Evolutionary conservation across 1,140 invertebrate genomes (phyloP).

Genomic region (Diabrotica undecimpunctata): DNA sequence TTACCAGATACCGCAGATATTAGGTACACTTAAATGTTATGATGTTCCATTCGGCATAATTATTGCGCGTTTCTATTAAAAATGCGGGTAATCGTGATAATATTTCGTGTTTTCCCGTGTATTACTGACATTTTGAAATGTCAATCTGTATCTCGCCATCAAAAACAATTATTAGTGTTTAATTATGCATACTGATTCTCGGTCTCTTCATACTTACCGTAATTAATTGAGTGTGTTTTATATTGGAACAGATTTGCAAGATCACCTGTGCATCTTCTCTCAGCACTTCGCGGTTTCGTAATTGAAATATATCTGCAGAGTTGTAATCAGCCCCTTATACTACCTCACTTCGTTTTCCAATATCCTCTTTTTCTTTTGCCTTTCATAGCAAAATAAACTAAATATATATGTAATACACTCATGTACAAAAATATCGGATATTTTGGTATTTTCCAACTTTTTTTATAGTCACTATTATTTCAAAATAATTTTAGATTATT

Average conservation of each 20-base stretch:
- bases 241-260: neutral
- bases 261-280: neutral
- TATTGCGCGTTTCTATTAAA: neutral
- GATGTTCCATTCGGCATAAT: neutral
- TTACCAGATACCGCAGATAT: neutral
- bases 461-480: no score
- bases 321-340: neutral
- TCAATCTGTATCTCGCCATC: neutral
- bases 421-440: no score
- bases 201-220: neutral
- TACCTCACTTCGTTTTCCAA: no score
- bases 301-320: neutral
- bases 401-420: no score
- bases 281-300: neutral
- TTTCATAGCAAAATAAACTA: no score
- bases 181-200: conserved; percentile 1
- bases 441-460: no score
- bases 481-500: no score
- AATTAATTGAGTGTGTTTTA: conserved; percentile 3
- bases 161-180: conserved; percentile 3
- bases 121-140: conserved; percentile 1
- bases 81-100: neutral
- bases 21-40: neutral
- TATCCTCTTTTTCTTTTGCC: no score
- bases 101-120: neutral